phyloP scores from a whole-genome alignment of 2,113 vertebrate genomes.

The Hypanus sabinus region DNA sequence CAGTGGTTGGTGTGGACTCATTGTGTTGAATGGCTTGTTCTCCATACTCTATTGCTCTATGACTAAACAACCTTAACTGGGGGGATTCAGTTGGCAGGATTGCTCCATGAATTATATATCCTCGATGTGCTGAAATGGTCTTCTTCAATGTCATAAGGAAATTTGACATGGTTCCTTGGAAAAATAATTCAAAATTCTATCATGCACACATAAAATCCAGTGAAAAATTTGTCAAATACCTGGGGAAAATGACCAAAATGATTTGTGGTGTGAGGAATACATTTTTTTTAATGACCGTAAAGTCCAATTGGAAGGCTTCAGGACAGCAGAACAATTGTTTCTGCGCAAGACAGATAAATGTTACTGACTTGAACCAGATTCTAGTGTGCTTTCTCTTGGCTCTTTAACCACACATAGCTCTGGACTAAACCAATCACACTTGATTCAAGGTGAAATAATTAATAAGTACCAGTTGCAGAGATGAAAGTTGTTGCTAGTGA shows the following conservation, averaged over 20 bases:
- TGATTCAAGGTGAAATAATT: background rate
- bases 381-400: background rate
- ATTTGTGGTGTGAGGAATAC: background rate
- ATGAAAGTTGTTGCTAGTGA: background rate
- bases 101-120: too few relatives aligned
- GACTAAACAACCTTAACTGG: background rate
- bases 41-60: too few relatives aligned
- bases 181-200: background rate
- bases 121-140: too few relatives aligned
- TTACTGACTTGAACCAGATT: background rate
- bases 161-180: background rate
- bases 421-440: background rate
- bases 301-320: background rate
- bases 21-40: too few relatives aligned
- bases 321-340: background rate
- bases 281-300: too few relatives aligned
- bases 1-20: too few relatives aligned
- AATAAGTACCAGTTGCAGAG: constrained; percentile 11
- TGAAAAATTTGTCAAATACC: background rate
- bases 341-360: constrained; percentile 2
- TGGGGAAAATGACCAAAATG: background rate
- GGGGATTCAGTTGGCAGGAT: background rate
- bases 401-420: background rate
- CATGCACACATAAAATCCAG: background rate
- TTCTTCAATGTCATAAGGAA: too few relatives aligned